Evolutionary conservation across 92 coral and sea anemone species (phyloP).

Genomic region (Galaxea fascicularis): DNA sequence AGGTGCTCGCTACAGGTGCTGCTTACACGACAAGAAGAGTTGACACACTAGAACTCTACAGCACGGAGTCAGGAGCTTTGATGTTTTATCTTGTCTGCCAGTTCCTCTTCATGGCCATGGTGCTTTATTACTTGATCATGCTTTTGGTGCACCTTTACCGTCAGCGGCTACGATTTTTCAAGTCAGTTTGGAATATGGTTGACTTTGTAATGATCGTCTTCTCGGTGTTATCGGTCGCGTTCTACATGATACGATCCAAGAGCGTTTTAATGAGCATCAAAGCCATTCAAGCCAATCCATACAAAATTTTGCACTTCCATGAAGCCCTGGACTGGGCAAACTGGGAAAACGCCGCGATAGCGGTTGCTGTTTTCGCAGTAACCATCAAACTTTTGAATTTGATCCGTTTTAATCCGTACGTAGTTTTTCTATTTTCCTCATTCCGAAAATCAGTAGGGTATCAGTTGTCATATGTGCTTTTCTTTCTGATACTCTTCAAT

Average conservation of each 20-base stretch:
- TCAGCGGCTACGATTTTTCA: constrained; percentile 24
- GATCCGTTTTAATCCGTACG: constrained; percentile 58
- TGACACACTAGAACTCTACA: constrained; percentile 47
- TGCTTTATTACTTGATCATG: constrained; percentile 28
- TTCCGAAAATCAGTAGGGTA: constrained; percentile 45
- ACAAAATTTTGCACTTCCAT: constrained; percentile 39
- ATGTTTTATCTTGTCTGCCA: constrained; percentile 46
- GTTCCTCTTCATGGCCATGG: constrained; percentile 55
- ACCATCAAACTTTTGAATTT: constrained; percentile 55
- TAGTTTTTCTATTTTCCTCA: constrained; percentile 43
- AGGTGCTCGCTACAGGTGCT: constrained; percentile 51
- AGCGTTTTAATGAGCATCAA: constrained; percentile 26
- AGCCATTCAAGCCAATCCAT: constrained; percentile 49
- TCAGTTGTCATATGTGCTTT: constrained; percentile 21
- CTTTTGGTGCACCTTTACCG: constrained; percentile 37
- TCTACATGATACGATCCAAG: constrained; percentile 39
- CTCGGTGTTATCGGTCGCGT: constrained; percentile 33
- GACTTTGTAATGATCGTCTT: constrained; percentile 29
- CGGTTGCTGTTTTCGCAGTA: constrained; percentile 50
- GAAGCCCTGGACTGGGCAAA: constrained; percentile 47
- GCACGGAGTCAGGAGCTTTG: constrained; percentile 40
- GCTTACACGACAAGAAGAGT: constrained; percentile 30
- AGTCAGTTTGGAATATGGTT: constrained; percentile 48
- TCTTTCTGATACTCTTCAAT: constrained; percentile 35
- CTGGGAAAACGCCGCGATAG: constrained; percentile 48